These are phyloP conservation scores for Netelia fuscicornis DNA, from an alignment of 2,888 invertebrate species.

Conservation along the genomic window DNA sequence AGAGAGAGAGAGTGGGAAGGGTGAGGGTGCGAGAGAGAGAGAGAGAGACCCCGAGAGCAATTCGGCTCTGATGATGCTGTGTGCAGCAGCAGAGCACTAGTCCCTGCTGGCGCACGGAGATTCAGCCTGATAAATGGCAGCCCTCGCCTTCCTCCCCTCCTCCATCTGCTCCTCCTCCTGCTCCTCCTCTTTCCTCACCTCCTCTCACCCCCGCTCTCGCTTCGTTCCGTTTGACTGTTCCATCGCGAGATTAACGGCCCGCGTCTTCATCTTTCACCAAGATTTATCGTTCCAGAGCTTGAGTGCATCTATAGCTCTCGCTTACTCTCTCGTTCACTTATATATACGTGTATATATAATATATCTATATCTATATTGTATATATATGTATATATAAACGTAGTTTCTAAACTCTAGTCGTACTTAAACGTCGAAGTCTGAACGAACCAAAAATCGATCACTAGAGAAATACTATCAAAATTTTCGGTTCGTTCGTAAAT, in stretches of 20 bases:
- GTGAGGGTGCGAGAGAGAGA: not conserved
- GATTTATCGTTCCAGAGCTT: slow-evolving; percentile 68
- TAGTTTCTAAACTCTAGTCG: not conserved
- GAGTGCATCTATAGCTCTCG: slow-evolving; percentile 49
- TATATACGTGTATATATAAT: slow-evolving; percentile 1
- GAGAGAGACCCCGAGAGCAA: slow-evolving; percentile 41
- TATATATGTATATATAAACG: not conserved
- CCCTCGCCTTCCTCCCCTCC: slow-evolving; percentile 23
- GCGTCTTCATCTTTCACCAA: slow-evolving; percentile 71
- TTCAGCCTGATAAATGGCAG: slow-evolving; percentile 69
- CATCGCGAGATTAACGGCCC: slow-evolving; percentile 70
- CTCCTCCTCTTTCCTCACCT: not conserved
- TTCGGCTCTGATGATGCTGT: slow-evolving; percentile 55
- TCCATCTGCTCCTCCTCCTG: not conserved
- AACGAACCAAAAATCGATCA: no score
- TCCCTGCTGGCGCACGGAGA: slow-evolving; percentile 55
- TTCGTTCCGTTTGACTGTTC: slow-evolving; percentile 70
- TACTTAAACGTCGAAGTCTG: no score
- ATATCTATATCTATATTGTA: slow-evolving; percentile 9
- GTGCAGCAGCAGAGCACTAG: slow-evolving; percentile 42
- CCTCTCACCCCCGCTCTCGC: slow-evolving; percentile 47
- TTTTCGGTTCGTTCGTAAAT: no score
- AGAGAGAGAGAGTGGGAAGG: not conserved
- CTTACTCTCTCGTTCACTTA: slow-evolving; percentile 32
- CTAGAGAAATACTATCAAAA: no score